Conservation (phyloP, 2,797 vertebrate species). For the Coluber constrictor region DNA sequence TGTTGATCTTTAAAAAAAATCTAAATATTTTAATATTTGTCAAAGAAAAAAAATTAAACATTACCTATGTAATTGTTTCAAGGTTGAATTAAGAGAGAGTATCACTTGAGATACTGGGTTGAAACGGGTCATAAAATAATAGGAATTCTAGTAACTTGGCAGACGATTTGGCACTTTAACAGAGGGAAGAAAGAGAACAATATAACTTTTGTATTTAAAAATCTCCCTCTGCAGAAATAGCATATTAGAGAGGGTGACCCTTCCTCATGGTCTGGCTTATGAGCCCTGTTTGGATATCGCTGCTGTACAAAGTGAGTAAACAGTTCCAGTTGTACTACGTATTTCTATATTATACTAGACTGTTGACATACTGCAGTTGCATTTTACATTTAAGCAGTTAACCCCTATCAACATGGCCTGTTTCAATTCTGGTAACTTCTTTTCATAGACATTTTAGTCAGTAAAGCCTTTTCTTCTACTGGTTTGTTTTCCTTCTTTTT, state of each 20-base stretch:
- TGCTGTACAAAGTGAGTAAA: slow-evolving; percentile 73
- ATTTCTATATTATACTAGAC: slow-evolving; percentile 38
- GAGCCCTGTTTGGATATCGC: slow-evolving; percentile 65
- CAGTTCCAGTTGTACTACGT: slow-evolving; percentile 55
- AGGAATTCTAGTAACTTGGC: slow-evolving; percentile 26
- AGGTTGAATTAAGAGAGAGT: background rate
- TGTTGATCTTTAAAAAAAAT: background rate
- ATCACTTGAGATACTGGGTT: slow-evolving; percentile 5
- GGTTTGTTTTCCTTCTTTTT: background rate
- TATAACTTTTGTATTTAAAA: slow-evolving; percentile 70
- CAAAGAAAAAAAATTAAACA: background rate
- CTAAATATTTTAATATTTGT: background rate
- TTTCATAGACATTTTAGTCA: background rate
- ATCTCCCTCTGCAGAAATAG: slow-evolving; percentile 73
- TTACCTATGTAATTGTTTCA: background rate
- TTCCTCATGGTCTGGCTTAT: slow-evolving; percentile 67
- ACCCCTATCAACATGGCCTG: background rate
- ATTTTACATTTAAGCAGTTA: slow-evolving; percentile 8
- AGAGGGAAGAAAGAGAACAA: slow-evolving; percentile 48
- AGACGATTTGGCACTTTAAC: slow-evolving; percentile 42
- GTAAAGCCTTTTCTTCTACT: background rate
- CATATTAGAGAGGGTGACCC: slow-evolving; percentile 65
- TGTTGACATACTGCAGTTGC: slow-evolving; percentile 17
- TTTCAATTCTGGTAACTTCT: background rate
- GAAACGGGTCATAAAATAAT: background rate